These are phyloP conservation scores for Alviniconcha strummeri DNA, from an alignment of 2,888 invertebrate species.

Conservation along the genomic window DNA sequence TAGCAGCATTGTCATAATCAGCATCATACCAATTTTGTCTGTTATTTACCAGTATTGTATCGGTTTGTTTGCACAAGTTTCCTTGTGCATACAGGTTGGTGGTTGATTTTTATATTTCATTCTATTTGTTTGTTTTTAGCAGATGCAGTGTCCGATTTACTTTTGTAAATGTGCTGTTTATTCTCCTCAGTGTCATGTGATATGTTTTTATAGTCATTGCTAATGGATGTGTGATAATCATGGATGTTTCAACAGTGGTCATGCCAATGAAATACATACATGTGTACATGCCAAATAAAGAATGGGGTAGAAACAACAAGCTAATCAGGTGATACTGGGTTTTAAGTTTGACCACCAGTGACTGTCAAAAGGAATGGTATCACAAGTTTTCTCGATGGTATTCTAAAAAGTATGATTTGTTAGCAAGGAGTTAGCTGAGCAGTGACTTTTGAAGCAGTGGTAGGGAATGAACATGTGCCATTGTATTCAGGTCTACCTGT, in stretches of 20 bases:
- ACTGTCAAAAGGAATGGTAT: too few relatives aligned
- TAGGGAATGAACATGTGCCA: too few relatives aligned
- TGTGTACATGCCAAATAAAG: not conserved
- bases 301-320: not conserved
- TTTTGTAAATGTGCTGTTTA: not conserved
- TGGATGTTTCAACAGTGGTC: constrained; percentile 16
- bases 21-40: too few relatives aligned
- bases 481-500: too few relatives aligned
- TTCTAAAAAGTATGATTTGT: not conserved
- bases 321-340: not conserved
- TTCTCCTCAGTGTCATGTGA: not conserved
- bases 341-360: too few relatives aligned
- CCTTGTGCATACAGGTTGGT: not conserved
- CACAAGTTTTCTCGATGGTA: too few relatives aligned
- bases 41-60: too few relatives aligned
- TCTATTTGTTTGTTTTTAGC: not conserved
- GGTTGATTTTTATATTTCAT: not conserved
- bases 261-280: not conserved
- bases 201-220: not conserved
- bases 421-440: not conserved
- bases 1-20: too few relatives aligned
- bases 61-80: not conserved
- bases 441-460: not conserved
- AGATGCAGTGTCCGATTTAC: not conserved
- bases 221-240: not conserved